Evolutionary conservation across 2,113 vertebrate genomes (phyloP).

Genomic region (Guaruba guarouba): DNA sequence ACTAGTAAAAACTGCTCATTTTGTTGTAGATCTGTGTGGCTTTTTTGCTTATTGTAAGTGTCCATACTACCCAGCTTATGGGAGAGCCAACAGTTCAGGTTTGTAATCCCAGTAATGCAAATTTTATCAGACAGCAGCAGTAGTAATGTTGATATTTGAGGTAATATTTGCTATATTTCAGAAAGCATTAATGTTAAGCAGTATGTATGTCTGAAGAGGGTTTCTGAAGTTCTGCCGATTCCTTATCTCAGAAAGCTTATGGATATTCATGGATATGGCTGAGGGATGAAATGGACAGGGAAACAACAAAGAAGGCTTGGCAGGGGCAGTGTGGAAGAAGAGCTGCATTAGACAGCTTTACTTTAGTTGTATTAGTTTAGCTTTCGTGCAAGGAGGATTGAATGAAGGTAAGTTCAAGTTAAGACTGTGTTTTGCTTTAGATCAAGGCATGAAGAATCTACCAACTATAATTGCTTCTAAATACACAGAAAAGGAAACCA

Average conservation of each 20-base stretch:
- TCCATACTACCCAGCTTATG: fast-evolving
- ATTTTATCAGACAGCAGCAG: background rate
- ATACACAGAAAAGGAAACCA: slow-evolving; percentile 12
- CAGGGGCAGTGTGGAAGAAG: fast-evolving
- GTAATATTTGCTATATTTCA: background rate
- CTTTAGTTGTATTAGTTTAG: background rate
- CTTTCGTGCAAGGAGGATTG: background rate
- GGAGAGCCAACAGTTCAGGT: background rate
- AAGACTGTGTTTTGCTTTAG: background rate
- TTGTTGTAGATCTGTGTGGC: fast-evolving
- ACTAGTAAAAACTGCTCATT: background rate
- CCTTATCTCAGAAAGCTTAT: background rate
- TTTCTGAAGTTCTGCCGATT: background rate
- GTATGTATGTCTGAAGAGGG: background rate
- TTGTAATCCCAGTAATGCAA: background rate
- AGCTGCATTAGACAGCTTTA: background rate
- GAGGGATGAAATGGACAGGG: background rate
- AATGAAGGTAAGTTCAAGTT: background rate
- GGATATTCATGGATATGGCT: background rate
- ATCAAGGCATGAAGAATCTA: background rate
- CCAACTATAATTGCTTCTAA: background rate
- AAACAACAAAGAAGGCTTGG: fast-evolving
- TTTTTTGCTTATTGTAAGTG: background rate
- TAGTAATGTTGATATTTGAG: fast-evolving
- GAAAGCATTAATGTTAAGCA: background rate